Percentiles rank a stretch among this genome's conserved stretches.
phyloP scores from a whole-genome alignment of 2,797 vertebrate genomes.

The Tragelaphus eurycerus region DNA sequence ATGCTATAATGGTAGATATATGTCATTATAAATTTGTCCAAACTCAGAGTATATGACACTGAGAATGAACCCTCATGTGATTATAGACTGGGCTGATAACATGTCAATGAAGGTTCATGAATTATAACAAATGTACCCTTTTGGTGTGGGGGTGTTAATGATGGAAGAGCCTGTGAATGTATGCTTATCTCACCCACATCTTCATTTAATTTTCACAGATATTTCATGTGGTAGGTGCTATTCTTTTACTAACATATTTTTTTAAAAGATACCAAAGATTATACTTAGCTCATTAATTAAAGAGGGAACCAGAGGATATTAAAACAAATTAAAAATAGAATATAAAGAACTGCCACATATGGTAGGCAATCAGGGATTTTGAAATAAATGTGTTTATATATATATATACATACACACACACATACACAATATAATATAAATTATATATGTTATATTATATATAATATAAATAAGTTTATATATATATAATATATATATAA shows the following conservation, averaged over 20 bases:
- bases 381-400: not conserved
- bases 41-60: not conserved
- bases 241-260: not conserved
- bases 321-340: not conserved
- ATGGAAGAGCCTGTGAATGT: not conserved
- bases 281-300: not conserved
- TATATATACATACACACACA: rapidly evolving
- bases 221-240: not conserved
- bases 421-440: too few relatives aligned
- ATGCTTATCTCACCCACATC: not conserved
- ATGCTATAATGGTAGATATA: not conserved
- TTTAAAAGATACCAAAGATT: not conserved
- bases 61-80: not conserved
- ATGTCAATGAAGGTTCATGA: not conserved
- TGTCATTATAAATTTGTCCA: not conserved
- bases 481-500: too few relatives aligned
- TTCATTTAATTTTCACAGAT: not conserved
- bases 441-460: too few relatives aligned
- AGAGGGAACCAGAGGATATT: not conserved
- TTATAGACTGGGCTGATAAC: not conserved
- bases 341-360: not conserved
- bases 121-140: not conserved
- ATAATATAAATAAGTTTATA: too few relatives aligned
- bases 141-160: not conserved
- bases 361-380: not conserved